Conservation (phyloP, 2,113 vertebrate genomes). For the Silurus asotus region DNA sequence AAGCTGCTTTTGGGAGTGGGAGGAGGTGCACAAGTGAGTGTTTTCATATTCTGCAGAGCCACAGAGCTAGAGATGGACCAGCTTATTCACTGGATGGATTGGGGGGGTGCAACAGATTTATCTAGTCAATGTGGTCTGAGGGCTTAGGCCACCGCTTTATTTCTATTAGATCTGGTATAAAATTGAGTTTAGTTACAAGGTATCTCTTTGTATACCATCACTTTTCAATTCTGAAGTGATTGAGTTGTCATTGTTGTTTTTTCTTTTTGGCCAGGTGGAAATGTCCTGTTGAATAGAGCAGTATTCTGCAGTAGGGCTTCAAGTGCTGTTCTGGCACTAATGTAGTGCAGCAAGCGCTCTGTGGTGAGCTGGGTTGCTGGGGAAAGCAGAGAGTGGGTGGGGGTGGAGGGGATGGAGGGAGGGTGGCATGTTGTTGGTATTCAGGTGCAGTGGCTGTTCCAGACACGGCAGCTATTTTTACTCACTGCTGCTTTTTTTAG, state of each 20-base stretch:
- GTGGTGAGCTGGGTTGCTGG: constrained; percentile 52
- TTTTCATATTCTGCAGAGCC: constrained; percentile 57
- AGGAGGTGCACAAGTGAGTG: constrained; percentile 48
- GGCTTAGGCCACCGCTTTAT: constrained; percentile 62
- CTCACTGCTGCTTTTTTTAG: constrained; percentile 79
- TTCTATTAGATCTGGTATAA: constrained; percentile 19
- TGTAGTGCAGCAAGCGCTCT: constrained; percentile 31
- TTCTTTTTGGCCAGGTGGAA: constrained; percentile 23
- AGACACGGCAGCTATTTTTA: constrained; percentile 99
- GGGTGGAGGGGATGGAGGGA: constrained; percentile 59
- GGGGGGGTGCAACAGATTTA: constrained; percentile 66
- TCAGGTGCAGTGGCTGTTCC: constrained; percentile 85
- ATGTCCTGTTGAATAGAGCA: constrained; percentile 33
- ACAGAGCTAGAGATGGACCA: constrained; percentile 40
- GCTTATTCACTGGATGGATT: constrained; percentile 44
- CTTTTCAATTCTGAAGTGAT: background rate
- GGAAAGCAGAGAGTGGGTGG: constrained; percentile 43
- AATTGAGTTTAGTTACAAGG: background rate
- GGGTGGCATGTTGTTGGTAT: constrained; percentile 83
- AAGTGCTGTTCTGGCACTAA: constrained; percentile 19
- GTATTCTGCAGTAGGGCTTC: constrained; percentile 32
- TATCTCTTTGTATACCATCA: background rate
- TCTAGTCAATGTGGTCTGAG: constrained; percentile 58
- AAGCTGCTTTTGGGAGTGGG: constrained; percentile 52
- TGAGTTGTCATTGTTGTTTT: background rate